These are phyloP conservation scores for Chloebia gouldiae DNA, from an alignment of 2,113 vertebrate genomes.

Conservation along the genomic window DNA sequence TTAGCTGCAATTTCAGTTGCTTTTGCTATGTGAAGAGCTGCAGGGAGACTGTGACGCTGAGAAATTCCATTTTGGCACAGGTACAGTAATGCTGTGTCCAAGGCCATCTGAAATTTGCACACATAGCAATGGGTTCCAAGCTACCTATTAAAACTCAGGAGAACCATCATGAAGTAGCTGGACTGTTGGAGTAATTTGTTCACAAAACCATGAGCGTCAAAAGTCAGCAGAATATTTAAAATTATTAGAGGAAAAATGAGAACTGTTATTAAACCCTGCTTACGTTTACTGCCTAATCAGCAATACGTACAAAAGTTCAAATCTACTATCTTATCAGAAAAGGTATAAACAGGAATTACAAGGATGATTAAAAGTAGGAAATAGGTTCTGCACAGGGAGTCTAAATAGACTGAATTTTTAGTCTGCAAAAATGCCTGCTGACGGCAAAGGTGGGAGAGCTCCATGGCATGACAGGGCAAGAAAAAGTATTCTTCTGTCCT, in stretches of 20 bases:
- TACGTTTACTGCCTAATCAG: not conserved
- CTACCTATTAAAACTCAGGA: not conserved
- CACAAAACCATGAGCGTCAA: not conserved
- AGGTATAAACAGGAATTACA: not conserved
- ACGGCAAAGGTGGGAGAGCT: not conserved
- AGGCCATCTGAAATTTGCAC: not conserved
- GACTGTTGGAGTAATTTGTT: not conserved
- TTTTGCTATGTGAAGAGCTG: not conserved
- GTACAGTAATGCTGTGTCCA: accelerated
- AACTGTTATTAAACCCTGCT: not conserved
- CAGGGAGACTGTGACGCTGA: not conserved
- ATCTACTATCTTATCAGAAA: not conserved
- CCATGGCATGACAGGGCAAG: not conserved
- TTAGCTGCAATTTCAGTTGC: not conserved
- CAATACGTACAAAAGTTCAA: not conserved
- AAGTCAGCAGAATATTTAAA: not conserved
- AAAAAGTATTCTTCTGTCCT: not conserved
- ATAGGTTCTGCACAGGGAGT: not conserved
- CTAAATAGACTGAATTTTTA: not conserved
- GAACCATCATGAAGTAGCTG: accelerated
- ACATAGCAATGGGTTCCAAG: not conserved
- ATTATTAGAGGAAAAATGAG: not conserved
- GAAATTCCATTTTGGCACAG: not conserved
- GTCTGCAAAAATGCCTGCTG: not conserved
- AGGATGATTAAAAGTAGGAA: not conserved